Evolutionary conservation across 1,140 invertebrate genomes (phyloP).

Genomic region (Drosophila albomicans): DNA sequence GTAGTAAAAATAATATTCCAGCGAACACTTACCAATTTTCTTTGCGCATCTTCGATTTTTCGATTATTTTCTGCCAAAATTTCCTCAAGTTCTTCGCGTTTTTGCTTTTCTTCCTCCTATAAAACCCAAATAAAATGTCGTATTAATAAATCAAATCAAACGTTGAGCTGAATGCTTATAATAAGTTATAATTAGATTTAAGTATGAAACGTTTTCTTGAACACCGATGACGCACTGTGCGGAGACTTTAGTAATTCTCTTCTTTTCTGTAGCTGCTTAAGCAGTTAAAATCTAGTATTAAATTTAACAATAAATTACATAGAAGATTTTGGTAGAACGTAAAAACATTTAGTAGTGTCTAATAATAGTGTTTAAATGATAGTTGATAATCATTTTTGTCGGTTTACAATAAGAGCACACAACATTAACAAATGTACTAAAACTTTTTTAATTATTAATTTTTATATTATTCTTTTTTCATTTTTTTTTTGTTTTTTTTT

Average conservation of each 20-base stretch:
- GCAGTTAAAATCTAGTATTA: constrained; percentile 72
- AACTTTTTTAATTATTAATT: constrained; percentile 56
- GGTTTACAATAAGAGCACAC: constrained; percentile 71
- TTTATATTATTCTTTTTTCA: constrained; percentile 47
- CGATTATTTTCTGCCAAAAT: constrained; percentile 99
- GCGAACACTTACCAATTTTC: constrained; percentile 92
- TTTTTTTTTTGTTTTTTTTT: constrained; percentile 62
- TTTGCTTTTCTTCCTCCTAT: constrained; percentile 98
- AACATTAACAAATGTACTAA: constrained; percentile 81
- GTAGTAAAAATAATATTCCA: not conserved
- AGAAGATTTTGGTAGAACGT: constrained; percentile 70
- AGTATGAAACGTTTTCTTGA: constrained; percentile 74
- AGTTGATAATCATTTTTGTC: constrained; percentile 50
- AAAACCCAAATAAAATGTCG: constrained; percentile 84
- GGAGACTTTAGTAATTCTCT: constrained; percentile 45
- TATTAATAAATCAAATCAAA: constrained; percentile 65
- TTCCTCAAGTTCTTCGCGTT: constrained; percentile 96
- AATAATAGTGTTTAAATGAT: constrained; percentile 71
- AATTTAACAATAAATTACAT: constrained; percentile 76
- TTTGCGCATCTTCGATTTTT: constrained; percentile 98
- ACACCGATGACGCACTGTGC: constrained; percentile 68
- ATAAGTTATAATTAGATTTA: constrained; percentile 33
- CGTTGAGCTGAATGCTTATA: constrained; percentile 57
- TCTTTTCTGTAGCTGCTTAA: constrained; percentile 63
- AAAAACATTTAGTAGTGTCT: constrained; percentile 78